phyloP scores from a whole-genome alignment of 2,797 vertebrate species.

The Chlorospingus semifuscus region DNA sequence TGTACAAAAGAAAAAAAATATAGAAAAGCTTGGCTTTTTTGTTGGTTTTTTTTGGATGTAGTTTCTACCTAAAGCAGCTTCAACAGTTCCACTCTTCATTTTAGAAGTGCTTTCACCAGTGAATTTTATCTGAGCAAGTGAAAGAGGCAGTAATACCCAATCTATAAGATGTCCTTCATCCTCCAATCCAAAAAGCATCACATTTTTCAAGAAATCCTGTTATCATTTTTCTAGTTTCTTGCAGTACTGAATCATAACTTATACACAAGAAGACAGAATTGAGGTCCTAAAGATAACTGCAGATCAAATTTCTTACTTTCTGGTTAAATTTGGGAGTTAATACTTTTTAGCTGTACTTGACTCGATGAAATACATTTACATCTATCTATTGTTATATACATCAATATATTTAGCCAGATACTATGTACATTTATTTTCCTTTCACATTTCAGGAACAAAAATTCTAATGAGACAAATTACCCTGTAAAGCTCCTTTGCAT shows the following conservation, averaged over 20 bases:
- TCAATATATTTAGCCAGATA: not conserved
- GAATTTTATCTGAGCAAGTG: not conserved
- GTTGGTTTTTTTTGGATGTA: not conserved
- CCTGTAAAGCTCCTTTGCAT: constrained; percentile 15
- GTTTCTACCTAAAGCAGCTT: not conserved
- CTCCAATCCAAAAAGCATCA: not conserved
- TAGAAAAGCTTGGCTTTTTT: not conserved
- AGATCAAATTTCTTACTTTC: not conserved
- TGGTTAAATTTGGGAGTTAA: not conserved
- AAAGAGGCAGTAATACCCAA: not conserved
- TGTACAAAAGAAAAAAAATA: not conserved
- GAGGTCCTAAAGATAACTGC: not conserved
- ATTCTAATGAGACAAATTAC: constrained; percentile 26
- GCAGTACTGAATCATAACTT: not conserved
- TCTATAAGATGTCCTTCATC: not conserved
- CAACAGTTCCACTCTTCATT: not conserved
- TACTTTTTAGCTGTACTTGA: not conserved
- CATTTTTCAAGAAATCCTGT: not conserved
- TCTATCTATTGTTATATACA: not conserved
- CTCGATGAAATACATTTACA: not conserved
- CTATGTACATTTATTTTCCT: not conserved
- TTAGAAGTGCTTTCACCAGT: not conserved
- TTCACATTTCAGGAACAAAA: not conserved
- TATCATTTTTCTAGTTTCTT: not conserved
- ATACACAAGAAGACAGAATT: not conserved